Percentiles rank a stretch among this genome's conserved stretches.
Conservation (phyloP, 1,140 invertebrate genomes). For the Drosophila pruinosa region DNA sequence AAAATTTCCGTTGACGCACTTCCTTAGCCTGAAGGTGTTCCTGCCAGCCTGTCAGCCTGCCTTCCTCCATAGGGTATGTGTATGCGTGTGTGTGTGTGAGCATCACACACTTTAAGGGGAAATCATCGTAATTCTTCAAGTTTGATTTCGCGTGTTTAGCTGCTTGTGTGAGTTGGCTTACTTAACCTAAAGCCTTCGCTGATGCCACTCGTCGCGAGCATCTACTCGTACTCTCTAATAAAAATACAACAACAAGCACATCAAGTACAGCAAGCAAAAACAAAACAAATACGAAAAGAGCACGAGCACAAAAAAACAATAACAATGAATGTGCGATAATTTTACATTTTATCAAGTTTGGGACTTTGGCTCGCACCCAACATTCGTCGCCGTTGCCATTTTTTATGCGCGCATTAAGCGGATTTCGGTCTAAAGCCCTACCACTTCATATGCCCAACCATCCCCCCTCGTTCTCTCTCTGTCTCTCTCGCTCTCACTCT, state of each 20-base stretch:
- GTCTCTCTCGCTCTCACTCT: neutral
- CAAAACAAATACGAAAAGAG: constrained; percentile 8
- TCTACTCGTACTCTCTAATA: constrained; percentile 9
- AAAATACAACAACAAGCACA: constrained; percentile 1
- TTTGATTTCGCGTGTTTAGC: constrained; percentile 75
- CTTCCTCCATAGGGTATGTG: too few species aligned
- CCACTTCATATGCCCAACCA: constrained; percentile 60
- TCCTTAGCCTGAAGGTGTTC: constrained; percentile 33
- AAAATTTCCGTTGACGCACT: constrained; percentile 72
- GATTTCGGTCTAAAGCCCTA: constrained; percentile 71
- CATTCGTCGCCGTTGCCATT: constrained; percentile 73
- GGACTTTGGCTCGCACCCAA: constrained; percentile 31
- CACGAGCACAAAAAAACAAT: constrained; percentile 57
- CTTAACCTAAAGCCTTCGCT: constrained; percentile 49
- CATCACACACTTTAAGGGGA: constrained; percentile 48
- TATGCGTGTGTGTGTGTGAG: neutral
- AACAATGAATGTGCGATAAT: constrained; percentile 81
- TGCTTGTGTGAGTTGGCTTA: constrained; percentile 75
- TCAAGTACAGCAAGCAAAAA: neutral
- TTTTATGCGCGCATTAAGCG: constrained; percentile 79
- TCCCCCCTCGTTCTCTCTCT: neutral
- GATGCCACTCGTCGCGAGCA: constrained; percentile 32
- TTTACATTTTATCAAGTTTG: constrained; percentile 81
- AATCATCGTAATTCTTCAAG: constrained; percentile 78
- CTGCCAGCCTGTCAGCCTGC: neutral